Evolutionary conservation across 2,888 invertebrate species (phyloP), one percentile per base, ranked within the genome.

Genomic region (Apotomis betuletana): DNA sequence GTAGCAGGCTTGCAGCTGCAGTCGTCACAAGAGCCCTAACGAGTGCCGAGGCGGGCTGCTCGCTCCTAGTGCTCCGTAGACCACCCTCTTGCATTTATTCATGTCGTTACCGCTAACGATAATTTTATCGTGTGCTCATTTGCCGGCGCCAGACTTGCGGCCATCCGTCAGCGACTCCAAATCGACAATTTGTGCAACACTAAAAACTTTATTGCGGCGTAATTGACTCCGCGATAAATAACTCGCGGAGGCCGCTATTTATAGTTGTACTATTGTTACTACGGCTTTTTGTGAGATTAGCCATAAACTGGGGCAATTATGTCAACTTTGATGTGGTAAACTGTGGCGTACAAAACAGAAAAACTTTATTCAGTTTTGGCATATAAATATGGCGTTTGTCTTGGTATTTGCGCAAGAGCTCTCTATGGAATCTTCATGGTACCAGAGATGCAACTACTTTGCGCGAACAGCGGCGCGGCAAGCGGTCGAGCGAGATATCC

Each of bases 101-200:
- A 93, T 94, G 93, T 94, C 93, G 93, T 94, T 94, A 93, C 92
- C 87, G 90, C 92, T 93, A 94, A 94, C 93, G 93, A 93, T 94
- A 93, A 94, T 94, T 94, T 93, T 94, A 94, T 94, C 93, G 93
- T 91, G 91, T 92, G 93, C 93, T 94, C 93, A 94, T 94, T 94
- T 93, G 90, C 88, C 87, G 92, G 90, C 92, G 90, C 90, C 91
- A 89, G 90, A 85, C 88, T 89, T 89, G 88, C 87, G 88, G 85
- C 90, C 88, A 92, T 92, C 89, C 91, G 91, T 93, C 92, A 92
- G 88, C 85, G 87, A 85, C 84, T 85, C 87, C 89, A 90, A 91
- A 92, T 90, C 91, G 91, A 86, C 91, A 90, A 93, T 92, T 92
- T 91, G 91, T 89, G 87, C 88, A 89, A 87, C 89, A 91, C 91